phyloP scores from a whole-genome alignment of 1,140 invertebrate genomes.

The Aethina tumida region DNA sequence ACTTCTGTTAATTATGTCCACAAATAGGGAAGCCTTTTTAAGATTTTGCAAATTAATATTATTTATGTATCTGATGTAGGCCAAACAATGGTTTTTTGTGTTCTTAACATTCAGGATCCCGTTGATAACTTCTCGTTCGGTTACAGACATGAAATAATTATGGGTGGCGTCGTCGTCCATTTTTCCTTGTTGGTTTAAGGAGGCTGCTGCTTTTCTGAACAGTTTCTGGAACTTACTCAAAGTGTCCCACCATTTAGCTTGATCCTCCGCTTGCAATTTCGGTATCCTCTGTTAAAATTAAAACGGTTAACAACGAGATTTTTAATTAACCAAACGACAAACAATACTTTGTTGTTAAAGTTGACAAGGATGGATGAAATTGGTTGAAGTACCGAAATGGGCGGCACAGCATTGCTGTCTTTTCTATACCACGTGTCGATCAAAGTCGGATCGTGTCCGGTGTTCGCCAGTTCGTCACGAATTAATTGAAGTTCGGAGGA shows the following conservation, averaged over 20 bases:
- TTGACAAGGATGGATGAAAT: slow-evolving; percentile 95
- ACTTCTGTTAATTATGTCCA: slow-evolving; percentile 89
- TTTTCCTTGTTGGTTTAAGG: slow-evolving; percentile 72
- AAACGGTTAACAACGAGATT: neutral
- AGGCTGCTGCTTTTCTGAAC: slow-evolving; percentile 81
- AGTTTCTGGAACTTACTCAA: slow-evolving; percentile 91
- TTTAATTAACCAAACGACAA: neutral
- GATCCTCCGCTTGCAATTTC: slow-evolving; percentile 91
- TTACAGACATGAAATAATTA: slow-evolving; percentile 99
- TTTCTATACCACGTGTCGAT: slow-evolving; percentile 94
- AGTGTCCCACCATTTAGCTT: slow-evolving; percentile 96
- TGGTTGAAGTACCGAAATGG: slow-evolving; percentile 88
- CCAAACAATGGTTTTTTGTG: slow-evolving; percentile 93
- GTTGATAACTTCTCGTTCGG: slow-evolving; percentile 94
- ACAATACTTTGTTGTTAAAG: slow-evolving; percentile 92
- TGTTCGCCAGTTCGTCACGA: slow-evolving; percentile 67
- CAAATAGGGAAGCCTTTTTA: slow-evolving; percentile 86
- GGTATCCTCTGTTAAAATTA: slow-evolving; percentile 63
- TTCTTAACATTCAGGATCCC: slow-evolving; percentile 90
- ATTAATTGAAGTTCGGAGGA: slow-evolving; percentile 85
- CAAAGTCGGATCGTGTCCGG: slow-evolving; percentile 69
- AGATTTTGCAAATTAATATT: slow-evolving; percentile 95
- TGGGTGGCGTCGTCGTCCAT: slow-evolving; percentile 91
- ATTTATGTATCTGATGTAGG: slow-evolving; percentile 92
- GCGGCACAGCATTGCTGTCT: slow-evolving; percentile 89